Base-by-base conservation (phyloP, 2,888 invertebrate genomes). In the Danaus chrysippus region DNA sequence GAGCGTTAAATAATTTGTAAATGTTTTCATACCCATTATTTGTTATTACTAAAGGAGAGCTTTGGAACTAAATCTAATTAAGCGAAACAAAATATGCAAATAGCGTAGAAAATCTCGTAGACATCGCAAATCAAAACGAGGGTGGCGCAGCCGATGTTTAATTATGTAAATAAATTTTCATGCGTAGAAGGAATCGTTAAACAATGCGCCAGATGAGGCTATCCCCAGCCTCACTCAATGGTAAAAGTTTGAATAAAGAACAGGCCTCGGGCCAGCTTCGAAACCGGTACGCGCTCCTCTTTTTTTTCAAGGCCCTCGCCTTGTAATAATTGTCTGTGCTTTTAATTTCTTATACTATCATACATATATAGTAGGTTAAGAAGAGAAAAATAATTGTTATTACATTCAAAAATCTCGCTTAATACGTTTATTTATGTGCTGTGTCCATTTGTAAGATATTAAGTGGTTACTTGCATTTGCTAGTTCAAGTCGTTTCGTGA, bases 121-220 rank as follows among this genome's bases (percentile, higher is more conserved):
- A 85, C 84, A 84, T 84, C 81, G 76, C 85, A 84, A 88, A 89
- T 87, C 87, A 86, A 82, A 85, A 81, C 76, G 76, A 73, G 83
- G 84, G 81, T 79, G 77, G 76, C 75, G 70, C 73, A 74, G 75
- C 74, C 80, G 78, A 74, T 84, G 81, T 85, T 89, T 89, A 88
- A 88, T 88, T 87, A 90, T 90, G 89, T 85, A 87, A 90, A 90
- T 88, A 88, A 82, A 86, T 84, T 86, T 81, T 85, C 85, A 84
- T 87, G 84, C 86, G 84, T 85, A 84, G 79, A 81, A 86, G 82
- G 81, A 83, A 82, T 80, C 78, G 75, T 82, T 81, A 83, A 87
- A 88, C 86, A 89, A 88, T 82, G 81, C 81, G 80, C 79, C 86
- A 84, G 86, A 85, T 87, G 86, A 71, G 63, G 62, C 68, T 64